These are phyloP conservation scores for Polyploca ridens DNA, from an alignment of 2,888 invertebrate genomes.

Conservation along the genomic window DNA sequence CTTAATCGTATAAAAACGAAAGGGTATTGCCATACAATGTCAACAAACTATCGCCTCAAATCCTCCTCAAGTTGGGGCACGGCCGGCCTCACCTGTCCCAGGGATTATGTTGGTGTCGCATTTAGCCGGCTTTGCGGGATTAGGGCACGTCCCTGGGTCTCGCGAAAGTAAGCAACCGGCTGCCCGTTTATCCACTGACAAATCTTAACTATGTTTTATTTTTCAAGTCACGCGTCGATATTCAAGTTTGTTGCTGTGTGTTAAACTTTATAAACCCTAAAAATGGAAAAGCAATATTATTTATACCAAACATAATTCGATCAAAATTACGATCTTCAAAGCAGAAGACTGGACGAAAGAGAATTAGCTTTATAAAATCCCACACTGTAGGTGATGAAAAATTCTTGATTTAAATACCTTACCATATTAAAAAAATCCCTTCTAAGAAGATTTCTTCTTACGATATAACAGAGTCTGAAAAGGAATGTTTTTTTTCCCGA, in stretches of 20 bases:
- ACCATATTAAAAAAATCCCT: no score
- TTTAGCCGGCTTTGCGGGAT: slow-evolving; percentile 59
- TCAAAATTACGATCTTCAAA: background rate
- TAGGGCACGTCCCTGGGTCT: slow-evolving; percentile 45
- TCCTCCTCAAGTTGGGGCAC: slow-evolving; percentile 41
- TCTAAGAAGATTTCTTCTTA: no score
- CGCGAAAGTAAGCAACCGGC: slow-evolving; percentile 53
- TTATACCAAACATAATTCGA: background rate
- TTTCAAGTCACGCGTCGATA: slow-evolving; percentile 47
- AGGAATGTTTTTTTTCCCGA: no score
- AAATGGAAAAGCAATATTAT: background rate
- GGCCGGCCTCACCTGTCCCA: slow-evolving; percentile 45
- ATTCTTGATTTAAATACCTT: no score
- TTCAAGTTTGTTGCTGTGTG: background rate
- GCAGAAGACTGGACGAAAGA: background rate
- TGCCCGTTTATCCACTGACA: slow-evolving; percentile 56
- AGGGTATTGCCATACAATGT: slow-evolving; percentile 26
- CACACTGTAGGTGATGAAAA: background rate
- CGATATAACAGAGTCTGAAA: no score
- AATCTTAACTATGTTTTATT: slow-evolving; percentile 53
- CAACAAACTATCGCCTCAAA: slow-evolving; percentile 48
- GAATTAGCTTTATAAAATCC: background rate
- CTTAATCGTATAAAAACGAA: background rate
- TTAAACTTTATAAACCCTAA: background rate
- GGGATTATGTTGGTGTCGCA: slow-evolving; percentile 49